phyloP scores from a whole-genome alignment of 1,140 invertebrate genomes.

The Nymphalis io region DNA sequence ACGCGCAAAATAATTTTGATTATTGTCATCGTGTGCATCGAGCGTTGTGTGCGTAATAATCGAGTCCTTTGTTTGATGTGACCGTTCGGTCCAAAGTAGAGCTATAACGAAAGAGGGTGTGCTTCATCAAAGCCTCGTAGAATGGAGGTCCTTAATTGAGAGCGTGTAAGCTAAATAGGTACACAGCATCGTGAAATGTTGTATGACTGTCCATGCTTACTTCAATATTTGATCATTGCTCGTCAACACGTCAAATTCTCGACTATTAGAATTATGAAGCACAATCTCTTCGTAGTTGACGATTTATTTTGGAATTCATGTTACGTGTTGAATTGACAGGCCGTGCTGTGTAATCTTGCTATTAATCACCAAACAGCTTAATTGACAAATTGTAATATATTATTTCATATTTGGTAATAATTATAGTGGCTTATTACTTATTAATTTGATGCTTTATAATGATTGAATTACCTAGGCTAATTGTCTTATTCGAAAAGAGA shows the following conservation, averaged over 20 bases:
- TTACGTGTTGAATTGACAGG: background rate
- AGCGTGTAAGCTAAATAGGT: constrained; percentile 46
- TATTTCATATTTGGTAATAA: too few relatives aligned
- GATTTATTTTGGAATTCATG: background rate
- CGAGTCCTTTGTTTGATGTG: constrained; percentile 12
- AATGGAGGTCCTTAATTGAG: constrained; percentile 42
- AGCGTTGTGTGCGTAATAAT: constrained; percentile 6
- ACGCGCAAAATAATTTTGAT: constrained; percentile 8
- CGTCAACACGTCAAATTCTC: constrained; percentile 35
- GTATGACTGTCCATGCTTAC: constrained; percentile 34
- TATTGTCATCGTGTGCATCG: background rate
- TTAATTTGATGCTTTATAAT: too few relatives aligned
- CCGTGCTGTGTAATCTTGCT: background rate
- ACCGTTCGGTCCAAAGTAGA: background rate
- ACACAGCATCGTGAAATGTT: constrained; percentile 39
- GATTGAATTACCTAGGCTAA: too few relatives aligned
- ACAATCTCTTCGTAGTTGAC: background rate
- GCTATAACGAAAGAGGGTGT: constrained; percentile 10
- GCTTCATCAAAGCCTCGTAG: constrained; percentile 9
- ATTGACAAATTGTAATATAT: too few relatives aligned
- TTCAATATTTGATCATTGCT: constrained; percentile 46
- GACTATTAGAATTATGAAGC: background rate
- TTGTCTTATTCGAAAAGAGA: too few relatives aligned
- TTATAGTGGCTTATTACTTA: too few relatives aligned
- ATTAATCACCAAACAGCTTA: too few relatives aligned